Conservation (phyloP, 2,888 invertebrate genomes). For the Ennomos quercinarius region DNA sequence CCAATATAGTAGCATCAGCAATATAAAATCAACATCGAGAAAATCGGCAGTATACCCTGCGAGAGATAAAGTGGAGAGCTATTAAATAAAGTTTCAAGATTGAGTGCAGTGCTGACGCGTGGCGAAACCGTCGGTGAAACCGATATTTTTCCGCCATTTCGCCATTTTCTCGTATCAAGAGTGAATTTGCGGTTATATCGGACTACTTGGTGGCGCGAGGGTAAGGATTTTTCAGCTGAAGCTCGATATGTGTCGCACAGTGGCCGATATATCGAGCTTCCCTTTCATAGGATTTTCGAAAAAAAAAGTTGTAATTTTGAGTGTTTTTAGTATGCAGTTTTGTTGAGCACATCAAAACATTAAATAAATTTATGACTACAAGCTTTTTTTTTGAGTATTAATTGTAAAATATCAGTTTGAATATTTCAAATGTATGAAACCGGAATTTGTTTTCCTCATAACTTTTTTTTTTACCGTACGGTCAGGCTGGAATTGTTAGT, state of each 20-base stretch:
- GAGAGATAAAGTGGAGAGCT: slow-evolving; percentile 15
- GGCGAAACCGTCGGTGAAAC: slow-evolving; percentile 24
- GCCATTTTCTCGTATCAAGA: slow-evolving; percentile 31
- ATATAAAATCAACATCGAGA: slow-evolving; percentile 4
- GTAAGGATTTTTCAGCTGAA: slow-evolving; percentile 23
- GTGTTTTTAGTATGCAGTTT: no score
- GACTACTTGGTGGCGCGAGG: slow-evolving; percentile 18
- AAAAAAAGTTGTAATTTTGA: no score
- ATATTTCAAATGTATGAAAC: no score
- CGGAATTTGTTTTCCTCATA: no score
- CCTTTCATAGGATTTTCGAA: no score
- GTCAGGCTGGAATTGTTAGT: no score
- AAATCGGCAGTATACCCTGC: slow-evolving; percentile 2
- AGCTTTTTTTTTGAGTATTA: no score
- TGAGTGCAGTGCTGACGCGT: slow-evolving; percentile 19
- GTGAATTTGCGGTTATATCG: slow-evolving; percentile 31
- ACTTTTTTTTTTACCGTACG: no score
- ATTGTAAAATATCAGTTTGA: no score
- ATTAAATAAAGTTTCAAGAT: slow-evolving; percentile 27
- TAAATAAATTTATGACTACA: no score
- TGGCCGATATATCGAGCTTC: no score
- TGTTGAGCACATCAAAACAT: no score
- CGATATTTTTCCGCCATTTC: slow-evolving; percentile 24
- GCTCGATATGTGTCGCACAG: slow-evolving; percentile 22
- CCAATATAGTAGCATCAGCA: not conserved